Base-by-base conservation (phyloP, 92 coral and sea anemone genomes). In the Nematostella vectensis region DNA sequence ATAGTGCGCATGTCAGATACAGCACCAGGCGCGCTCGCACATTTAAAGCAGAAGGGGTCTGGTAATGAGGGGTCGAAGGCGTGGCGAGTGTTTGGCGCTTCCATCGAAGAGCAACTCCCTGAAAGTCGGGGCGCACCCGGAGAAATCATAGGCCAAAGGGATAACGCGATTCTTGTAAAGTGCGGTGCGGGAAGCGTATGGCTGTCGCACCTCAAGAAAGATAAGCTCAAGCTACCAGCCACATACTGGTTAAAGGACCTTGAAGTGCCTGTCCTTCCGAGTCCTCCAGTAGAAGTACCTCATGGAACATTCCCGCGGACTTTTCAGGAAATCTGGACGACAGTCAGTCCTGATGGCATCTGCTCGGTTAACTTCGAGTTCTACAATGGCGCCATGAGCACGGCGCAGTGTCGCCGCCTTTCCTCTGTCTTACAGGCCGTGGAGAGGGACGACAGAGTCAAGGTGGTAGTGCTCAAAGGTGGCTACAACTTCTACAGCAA, bases 1-100 rank as follows among this genome's bases (percentile, higher is more conserved):
- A 79, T 61, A 54, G 70, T 82, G 43, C 89, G 89, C 71, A 77
- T 81, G 89, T 81, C 85, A 18, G 89, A 81, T 31, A 77, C 89
- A 37, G 53, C 86, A 11, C 89, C 89, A 56, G 89, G 89, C 15
- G 74, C 85, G 1, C 50, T 67, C 48, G 89, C 75, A 0, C 58
- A 50, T 43, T 44, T 68, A 11, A 47, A 44, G 12, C 44, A 38
- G 3, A 65, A 57, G 6, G 50, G 26, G 1, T 33, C 22, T 13
- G 54, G 44, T n/a, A 48, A 47, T 68, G 49, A 30, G 28, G 69
- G 76, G 85, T 59, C 78, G 47, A 62, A 76, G 47, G 69, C 60
- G 30, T 42, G 75, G 49, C 65, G 85, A 27, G 64, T 78, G 44
- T 82, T 82, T 64, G 89, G 89, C 43, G 85, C 89, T 24, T 83